A percentile compares a stretch with the other conserved stretches of the same genome.
Conservation (phyloP, 2,797 vertebrate genomes). For the Cottoperca gobio region DNA sequence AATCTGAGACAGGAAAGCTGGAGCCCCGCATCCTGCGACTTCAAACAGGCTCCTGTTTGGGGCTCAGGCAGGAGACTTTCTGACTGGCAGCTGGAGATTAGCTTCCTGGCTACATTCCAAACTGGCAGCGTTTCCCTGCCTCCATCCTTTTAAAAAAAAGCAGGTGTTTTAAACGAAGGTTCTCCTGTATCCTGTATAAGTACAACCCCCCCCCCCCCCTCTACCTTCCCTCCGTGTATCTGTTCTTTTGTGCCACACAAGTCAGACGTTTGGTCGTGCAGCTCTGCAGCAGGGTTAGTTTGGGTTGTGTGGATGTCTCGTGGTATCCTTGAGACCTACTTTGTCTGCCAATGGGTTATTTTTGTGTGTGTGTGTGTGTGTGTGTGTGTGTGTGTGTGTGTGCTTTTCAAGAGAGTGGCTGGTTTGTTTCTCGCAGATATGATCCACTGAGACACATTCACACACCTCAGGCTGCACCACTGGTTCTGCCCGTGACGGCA, state of each 20-base stretch:
- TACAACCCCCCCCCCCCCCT: not conserved
- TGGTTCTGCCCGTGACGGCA: constrained; percentile 19
- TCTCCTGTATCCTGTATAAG: constrained; percentile 4
- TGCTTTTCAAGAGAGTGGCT: constrained; percentile 59
- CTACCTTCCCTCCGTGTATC: not conserved
- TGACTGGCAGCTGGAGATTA: constrained; percentile 50
- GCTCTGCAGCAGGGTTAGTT: constrained; percentile 47
- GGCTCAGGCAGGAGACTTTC: constrained; percentile 47
- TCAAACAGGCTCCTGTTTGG: constrained; percentile 53
- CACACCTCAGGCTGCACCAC: constrained; percentile 20
- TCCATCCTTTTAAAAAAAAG: constrained; percentile 3
- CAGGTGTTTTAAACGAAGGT: constrained; percentile 51
- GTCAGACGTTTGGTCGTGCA: constrained; percentile 41
- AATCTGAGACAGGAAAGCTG: constrained; percentile 29
- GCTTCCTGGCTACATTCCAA: constrained; percentile 54
- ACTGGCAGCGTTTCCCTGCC: constrained; percentile 10
- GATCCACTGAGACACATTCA: constrained; percentile 33
- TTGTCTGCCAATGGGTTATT: constrained; percentile 71
- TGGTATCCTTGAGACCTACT: constrained; percentile 62
- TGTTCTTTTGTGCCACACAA: not conserved
- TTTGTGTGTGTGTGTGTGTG: constrained; percentile 49
- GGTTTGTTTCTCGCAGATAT: constrained; percentile 60
- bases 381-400: constrained; percentile 41
- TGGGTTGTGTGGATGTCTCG: constrained; percentile 70
- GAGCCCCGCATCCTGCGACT: constrained; percentile 45